Conservation (phyloP, 1,140 invertebrate genomes). For the Drosophila novamexicana region DNA sequence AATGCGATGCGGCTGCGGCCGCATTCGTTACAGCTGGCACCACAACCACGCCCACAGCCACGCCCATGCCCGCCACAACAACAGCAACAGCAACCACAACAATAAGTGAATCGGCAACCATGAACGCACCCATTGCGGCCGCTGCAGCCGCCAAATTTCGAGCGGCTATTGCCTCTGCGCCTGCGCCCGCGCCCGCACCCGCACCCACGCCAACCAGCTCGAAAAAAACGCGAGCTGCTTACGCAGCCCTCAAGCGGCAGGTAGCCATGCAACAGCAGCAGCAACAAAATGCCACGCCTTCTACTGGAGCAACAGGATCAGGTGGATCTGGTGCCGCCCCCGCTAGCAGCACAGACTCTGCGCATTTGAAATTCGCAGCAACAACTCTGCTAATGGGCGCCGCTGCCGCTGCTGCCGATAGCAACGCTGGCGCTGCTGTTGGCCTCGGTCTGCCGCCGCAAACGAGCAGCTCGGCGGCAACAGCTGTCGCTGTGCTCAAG, state of each 20-base stretch:
- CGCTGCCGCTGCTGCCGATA: slow-evolving; percentile 63
- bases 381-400: slow-evolving; percentile 70
- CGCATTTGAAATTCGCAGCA: slow-evolving; percentile 72
- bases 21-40: slow-evolving; percentile 54
- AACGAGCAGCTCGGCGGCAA: slow-evolving; percentile 46
- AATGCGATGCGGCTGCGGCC: slow-evolving; percentile 50
- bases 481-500: slow-evolving; percentile 67
- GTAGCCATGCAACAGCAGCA: slow-evolving; percentile 53
- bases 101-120: slow-evolving; percentile 43
- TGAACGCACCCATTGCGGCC: slow-evolving; percentile 48
- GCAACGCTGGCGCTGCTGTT: slow-evolving; percentile 49
- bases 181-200: slow-evolving; percentile 17
- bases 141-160: slow-evolving; percentile 69
- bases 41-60: slow-evolving; percentile 42
- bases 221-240: slow-evolving; percentile 66
- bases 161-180: slow-evolving; percentile 67
- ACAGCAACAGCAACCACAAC: slow-evolving; percentile 21
- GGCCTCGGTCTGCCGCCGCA: slow-evolving; percentile 29
- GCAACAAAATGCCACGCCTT: slow-evolving; percentile 21
- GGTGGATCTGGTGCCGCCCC: slow-evolving; percentile 17
- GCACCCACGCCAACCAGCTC: slow-evolving; percentile 41
- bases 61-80: slow-evolving; percentile 53
- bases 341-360: slow-evolving; percentile 61
- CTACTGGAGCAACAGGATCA: slow-evolving; percentile 3
- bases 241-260: slow-evolving; percentile 66